Conservation (phyloP, 92 coral and sea anemone genomes). For the Plumapathes pennacea region DNA sequence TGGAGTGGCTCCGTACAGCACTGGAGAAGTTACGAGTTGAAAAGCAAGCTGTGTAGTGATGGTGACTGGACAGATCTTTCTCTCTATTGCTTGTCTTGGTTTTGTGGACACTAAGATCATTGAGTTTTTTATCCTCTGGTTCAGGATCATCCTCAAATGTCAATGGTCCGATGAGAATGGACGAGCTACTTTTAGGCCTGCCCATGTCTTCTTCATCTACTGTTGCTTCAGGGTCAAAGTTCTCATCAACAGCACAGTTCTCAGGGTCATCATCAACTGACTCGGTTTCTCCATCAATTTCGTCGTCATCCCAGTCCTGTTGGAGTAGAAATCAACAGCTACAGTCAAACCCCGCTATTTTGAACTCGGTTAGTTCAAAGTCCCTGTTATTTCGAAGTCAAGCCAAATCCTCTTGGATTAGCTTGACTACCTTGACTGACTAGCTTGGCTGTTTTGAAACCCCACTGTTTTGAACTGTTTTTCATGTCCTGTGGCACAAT, state of each 20-base stretch:
- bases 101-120: conserved; percentile 19
- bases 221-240: conserved; percentile 94
- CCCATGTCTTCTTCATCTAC: conserved; percentile 49
- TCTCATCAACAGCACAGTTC: conserved; percentile 91
- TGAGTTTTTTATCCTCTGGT: conserved; percentile 38
- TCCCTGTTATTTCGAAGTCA: too few relatives aligned
- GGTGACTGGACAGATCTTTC: conserved; percentile 72
- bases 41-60: conserved; percentile 76
- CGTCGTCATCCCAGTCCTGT: conserved; percentile 85
- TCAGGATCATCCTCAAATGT: conserved; percentile 81
- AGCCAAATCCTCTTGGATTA: too few relatives aligned
- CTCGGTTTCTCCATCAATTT: conserved; percentile 48
- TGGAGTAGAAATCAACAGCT: not conserved
- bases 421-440: too few relatives aligned
- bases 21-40: conserved; percentile 88
- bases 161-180: conserved; percentile 89
- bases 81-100: conserved; percentile 36
- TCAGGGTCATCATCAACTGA: conserved; percentile 78
- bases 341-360: too few relatives aligned
- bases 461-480: too few relatives aligned
- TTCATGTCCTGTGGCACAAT: too few relatives aligned
- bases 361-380: too few relatives aligned
- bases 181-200: conserved; percentile 69
- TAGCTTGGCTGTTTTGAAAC: too few relatives aligned
- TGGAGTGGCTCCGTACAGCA: conserved; percentile 59